These are phyloP conservation scores for Gastracanthus pulcherrimus DNA, from an alignment of 2,888 invertebrate genomes.

Conservation along the genomic window DNA sequence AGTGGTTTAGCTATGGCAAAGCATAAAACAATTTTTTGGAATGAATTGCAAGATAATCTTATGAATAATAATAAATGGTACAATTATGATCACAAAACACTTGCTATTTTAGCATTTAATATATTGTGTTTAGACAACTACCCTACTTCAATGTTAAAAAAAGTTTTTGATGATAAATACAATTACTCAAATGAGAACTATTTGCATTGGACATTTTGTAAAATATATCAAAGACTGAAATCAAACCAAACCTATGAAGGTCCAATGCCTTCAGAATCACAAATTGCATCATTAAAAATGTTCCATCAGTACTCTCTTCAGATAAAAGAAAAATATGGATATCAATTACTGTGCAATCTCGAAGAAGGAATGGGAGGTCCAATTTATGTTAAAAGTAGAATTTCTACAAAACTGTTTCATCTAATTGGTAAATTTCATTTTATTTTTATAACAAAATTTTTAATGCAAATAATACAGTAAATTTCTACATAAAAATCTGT, in stretches of 20 bases:
- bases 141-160: neutral
- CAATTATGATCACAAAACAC: neutral
- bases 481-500: neutral
- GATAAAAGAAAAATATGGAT: neutral
- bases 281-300: conserved; percentile 13
- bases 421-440: conserved; percentile 20
- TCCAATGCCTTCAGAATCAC: conserved; percentile 19
- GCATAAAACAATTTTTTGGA: conserved; percentile 37
- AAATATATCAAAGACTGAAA: conserved; percentile 44
- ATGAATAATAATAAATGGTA: neutral
- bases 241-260: conserved; percentile 12
- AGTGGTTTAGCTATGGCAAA: neutral
- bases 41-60: conserved; percentile 18
- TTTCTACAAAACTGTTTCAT: conserved; percentile 34
- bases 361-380: conserved; percentile 22
- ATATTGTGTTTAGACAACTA: conserved; percentile 24
- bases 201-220: conserved; percentile 43
- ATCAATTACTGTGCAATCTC: neutral
- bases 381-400: conserved; percentile 7
- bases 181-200: neutral
- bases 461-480: neutral
- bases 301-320: neutral
- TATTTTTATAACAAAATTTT: neutral
- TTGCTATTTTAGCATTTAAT: conserved; percentile 14
- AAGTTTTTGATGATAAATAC: conserved; percentile 6